A percentile compares a stretch with the other conserved stretches of the same genome.
These are phyloP conservation scores for Drosophila falleni DNA, from an alignment of 2,888 invertebrate species.

Conservation along the genomic window DNA sequence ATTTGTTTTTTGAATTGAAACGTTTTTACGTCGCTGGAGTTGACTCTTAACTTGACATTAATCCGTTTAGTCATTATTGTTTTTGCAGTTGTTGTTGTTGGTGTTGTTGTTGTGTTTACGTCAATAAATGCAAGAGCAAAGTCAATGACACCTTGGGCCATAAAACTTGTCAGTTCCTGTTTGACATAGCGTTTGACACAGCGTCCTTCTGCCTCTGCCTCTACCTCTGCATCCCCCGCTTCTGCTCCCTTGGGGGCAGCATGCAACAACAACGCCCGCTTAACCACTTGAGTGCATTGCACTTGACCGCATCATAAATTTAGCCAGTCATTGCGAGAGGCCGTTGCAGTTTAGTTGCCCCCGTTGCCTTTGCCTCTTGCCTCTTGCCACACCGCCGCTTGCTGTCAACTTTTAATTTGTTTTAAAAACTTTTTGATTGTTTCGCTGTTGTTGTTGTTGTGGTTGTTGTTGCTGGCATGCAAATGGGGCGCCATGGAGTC, in stretches of 20 bases:
- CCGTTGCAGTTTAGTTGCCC: conserved; percentile 54
- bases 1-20: conserved; percentile 51
- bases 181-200: conserved; percentile 24
- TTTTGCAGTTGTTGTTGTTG: conserved; percentile 4
- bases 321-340: conserved; percentile 55
- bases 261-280: conserved; percentile 5
- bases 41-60: conserved; percentile 49
- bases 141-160: conserved; percentile 56
- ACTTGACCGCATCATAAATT: conserved; percentile 77
- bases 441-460: conserved; percentile 49
- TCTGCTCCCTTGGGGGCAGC: not conserved
- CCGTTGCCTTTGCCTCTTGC: not conserved
- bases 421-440: conserved; percentile 81
- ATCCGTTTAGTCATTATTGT: conserved; percentile 27
- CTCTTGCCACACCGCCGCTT: conserved; percentile 19
- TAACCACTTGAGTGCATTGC: conserved; percentile 57
- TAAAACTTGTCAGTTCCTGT: conserved; percentile 47
- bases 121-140: conserved; percentile 11
- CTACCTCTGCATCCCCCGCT: not conserved
- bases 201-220: not conserved
- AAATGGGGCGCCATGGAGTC: conserved; percentile 49
- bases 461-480: conserved; percentile 57
- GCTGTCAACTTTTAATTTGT: conserved; percentile 79
- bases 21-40: conserved; percentile 10
- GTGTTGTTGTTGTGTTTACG: conserved; percentile 13